phyloP scores from a whole-genome alignment of 2,797 vertebrate genomes.

The Enteromius treurensis region DNA sequence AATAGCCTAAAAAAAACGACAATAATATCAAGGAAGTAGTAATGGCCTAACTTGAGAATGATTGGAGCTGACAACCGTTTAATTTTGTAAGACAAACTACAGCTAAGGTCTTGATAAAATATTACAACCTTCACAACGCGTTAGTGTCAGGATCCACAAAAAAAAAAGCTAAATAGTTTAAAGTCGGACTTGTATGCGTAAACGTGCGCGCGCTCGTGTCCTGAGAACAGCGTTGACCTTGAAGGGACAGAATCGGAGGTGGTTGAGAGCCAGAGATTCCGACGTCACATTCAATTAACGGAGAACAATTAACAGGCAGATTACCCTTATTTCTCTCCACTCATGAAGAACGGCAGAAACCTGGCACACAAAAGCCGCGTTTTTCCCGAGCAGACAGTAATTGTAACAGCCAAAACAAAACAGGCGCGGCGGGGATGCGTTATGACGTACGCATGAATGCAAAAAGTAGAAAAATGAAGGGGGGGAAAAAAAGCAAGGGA shows the following conservation, averaged over 20 bases:
- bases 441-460: constrained; percentile 55
- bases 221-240: constrained; percentile 70
- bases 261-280: constrained; percentile 83
- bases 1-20: neutral
- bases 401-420: constrained; percentile 76
- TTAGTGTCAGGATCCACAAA: neutral
- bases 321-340: constrained; percentile 79
- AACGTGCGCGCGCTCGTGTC: constrained; percentile 32
- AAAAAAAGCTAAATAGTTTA: neutral
- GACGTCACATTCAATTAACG: constrained; percentile 92
- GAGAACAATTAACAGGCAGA: constrained; percentile 90
- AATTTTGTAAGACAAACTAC: constrained; percentile 5
- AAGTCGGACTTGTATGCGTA: neutral
- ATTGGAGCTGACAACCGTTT: constrained; percentile 16
- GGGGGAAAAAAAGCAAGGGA: neutral
- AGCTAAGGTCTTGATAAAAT: constrained; percentile 3
- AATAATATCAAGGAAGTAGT: neutral
- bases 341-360: constrained; percentile 70
- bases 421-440: constrained; percentile 67
- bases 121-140: neutral
- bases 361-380: constrained; percentile 74
- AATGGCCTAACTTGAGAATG: neutral
- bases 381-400: constrained; percentile 75
- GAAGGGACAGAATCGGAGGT: constrained; percentile 57
- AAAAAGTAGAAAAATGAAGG: constrained; percentile 1